Conservation (phyloP, 1,140 invertebrate species). For the Pseudomyrmex cubaensis region DNA sequence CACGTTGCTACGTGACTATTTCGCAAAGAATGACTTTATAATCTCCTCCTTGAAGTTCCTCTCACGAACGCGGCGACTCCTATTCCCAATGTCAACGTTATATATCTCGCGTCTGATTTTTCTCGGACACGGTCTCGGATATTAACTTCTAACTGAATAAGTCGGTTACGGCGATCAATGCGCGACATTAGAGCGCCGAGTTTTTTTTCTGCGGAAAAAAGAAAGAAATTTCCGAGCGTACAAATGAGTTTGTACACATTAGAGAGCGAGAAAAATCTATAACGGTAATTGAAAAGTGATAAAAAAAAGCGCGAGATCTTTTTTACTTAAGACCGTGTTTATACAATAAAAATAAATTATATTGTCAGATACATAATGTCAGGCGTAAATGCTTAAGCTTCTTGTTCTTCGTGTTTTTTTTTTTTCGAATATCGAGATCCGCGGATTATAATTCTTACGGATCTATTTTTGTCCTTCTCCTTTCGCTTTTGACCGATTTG, state of each 20-base stretch:
- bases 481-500: neutral
- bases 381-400: neutral
- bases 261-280: neutral
- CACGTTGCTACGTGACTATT: slow-evolving; percentile 45
- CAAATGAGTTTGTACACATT: slow-evolving; percentile 28
- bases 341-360: slow-evolving; percentile 51
- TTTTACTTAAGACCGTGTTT: slow-evolving; percentile 3
- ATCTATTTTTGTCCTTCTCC: neutral
- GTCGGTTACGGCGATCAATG: slow-evolving; percentile 6
- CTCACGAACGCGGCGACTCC: slow-evolving; percentile 60
- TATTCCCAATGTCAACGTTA: slow-evolving; percentile 56
- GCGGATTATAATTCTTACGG: too few relatives aligned
- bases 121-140: neutral
- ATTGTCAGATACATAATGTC: too few relatives aligned
- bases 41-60: slow-evolving; percentile 74
- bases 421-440: neutral
- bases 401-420: neutral
- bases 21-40: slow-evolving; percentile 63
- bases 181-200: neutral
- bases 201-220: neutral
- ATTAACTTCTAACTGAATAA: slow-evolving; percentile 35
- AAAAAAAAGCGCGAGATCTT: neutral
- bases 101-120: slow-evolving; percentile 47
- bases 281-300: neutral
- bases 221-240: neutral